Conservation (phyloP, 2,113 vertebrate species). For the Psilopsiagon aymara region DNA sequence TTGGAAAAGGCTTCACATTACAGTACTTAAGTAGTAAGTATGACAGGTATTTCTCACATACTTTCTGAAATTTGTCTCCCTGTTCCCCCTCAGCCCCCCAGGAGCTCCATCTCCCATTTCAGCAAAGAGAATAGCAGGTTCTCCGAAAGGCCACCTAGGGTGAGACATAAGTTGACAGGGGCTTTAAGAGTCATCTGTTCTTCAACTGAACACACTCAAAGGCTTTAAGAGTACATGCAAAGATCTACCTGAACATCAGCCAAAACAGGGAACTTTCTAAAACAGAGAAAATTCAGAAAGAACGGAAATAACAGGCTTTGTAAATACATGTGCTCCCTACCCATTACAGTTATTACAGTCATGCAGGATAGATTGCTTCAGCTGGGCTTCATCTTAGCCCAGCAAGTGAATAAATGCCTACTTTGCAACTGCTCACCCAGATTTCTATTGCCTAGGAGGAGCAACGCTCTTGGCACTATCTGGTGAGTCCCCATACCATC, state of each 20-base stretch:
- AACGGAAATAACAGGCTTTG: background rate
- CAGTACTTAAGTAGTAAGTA: background rate
- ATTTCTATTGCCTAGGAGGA: background rate
- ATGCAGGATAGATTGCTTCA: background rate
- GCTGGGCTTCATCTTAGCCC: background rate
- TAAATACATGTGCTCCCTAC: background rate
- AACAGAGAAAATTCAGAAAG: background rate
- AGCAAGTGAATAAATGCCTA: background rate
- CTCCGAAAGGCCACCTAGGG: background rate
- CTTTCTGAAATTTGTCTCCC: background rate
- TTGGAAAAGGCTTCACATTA: background rate
- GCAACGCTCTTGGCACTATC: accelerated
- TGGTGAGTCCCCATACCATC: background rate
- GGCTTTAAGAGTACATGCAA: background rate
- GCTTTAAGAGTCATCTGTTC: background rate
- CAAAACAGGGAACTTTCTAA: background rate
- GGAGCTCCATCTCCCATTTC: background rate
- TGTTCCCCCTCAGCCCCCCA: background rate
- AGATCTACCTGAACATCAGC: background rate
- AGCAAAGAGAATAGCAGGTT: background rate
- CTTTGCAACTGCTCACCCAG: background rate
- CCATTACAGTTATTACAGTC: background rate
- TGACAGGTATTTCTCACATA: background rate
- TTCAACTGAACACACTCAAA: background rate
- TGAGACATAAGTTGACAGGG: background rate